Evolutionary conservation across 2,113 vertebrate genomes (phyloP), one percentile per base, ranked within the genome.

Genomic region (Syngnathoides biaculeatus): DNA sequence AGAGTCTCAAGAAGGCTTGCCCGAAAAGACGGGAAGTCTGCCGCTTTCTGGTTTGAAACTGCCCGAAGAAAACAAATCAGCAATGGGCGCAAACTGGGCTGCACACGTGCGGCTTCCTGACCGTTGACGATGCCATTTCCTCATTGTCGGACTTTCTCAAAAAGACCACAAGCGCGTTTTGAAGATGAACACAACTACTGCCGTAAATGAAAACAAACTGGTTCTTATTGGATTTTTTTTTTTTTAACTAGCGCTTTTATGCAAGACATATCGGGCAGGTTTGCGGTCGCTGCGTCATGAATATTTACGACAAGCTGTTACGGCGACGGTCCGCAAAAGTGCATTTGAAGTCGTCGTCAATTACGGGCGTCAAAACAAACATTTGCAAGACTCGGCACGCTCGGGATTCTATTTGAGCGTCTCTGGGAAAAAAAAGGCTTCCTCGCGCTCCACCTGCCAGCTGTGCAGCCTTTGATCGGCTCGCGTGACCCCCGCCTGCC

Each of bases 401-500:
- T 61, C 24, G 38, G 15, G 59, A 24, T 24, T 40, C 69, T 19
- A 9, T 64, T 73, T 69, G 12, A 19, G 68, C 10, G 57, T 60
- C 27, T 24, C 2, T 65, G 58, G 55, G 48, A 78, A 64, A 53
- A 56, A 11, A 69, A 64, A 53, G n/a, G n/a, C n/a, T 39, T 39
- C 64, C 45, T 58, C 45, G 60, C 68, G 72, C 79, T 67, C 60
- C 78, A 78, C 77, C 79, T 79, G 78, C 68, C 71, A 72, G 70
- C 74, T 79, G 78, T 79, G 68, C 68, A 59, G 56, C 74, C 72
- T 76, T 52, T 75, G 63, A 70, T 68, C 75, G 65, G 67, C 61
- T 68, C 71, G 70, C 71, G 75, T 87, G 85, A 86, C 85, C 87
- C 80, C 69, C 35, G 48, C 62, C 68, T 84, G 84, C 79, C 81